Percentiles rank a stretch among this genome's conserved stretches.
phyloP scores from a whole-genome alignment of 2,888 invertebrate genomes.

The Pseudoips prasinana region DNA sequence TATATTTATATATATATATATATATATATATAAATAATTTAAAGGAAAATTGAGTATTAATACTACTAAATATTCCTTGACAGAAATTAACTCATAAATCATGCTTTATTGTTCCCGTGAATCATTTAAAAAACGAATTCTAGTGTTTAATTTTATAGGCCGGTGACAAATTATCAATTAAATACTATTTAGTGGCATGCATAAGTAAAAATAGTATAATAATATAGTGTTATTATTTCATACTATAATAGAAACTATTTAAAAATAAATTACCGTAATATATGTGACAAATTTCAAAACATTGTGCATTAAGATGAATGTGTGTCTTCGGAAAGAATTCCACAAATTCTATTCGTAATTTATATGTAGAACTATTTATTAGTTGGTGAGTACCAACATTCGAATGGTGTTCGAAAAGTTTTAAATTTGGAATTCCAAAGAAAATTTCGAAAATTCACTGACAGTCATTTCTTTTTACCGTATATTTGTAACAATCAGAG shows the following conservation, averaged over 20 bases:
- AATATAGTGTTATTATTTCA: slow-evolving; percentile 27
- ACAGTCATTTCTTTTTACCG: no score
- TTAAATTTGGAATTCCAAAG: no score
- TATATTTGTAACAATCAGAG: no score
- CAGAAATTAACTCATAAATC: no score
- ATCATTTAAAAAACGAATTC: slow-evolving; percentile 27
- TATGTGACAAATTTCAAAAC: slow-evolving; percentile 41
- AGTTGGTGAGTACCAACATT: no score
- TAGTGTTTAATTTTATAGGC: slow-evolving; percentile 16
- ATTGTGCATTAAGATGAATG: slow-evolving; percentile 37
- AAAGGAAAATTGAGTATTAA: no score
- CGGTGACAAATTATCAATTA: slow-evolving; percentile 28
- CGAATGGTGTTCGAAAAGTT: no score
- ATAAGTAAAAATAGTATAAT: slow-evolving; percentile 23
- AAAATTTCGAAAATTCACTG: no score
- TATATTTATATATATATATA: no score
- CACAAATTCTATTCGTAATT: slow-evolving; percentile 25
- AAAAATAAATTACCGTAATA: slow-evolving; percentile 33
- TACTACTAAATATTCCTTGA: no score
- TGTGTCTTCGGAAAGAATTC: slow-evolving; percentile 22
- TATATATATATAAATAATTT: no score
- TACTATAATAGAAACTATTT: slow-evolving; percentile 20
- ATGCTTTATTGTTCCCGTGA: slow-evolving; percentile 15
- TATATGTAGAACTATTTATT: no score
- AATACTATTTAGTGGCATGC: slow-evolving; percentile 30